These are phyloP conservation scores for Sigmodon hispidus DNA, from an alignment of 2,113 vertebrate species.

Conservation along the genomic window DNA sequence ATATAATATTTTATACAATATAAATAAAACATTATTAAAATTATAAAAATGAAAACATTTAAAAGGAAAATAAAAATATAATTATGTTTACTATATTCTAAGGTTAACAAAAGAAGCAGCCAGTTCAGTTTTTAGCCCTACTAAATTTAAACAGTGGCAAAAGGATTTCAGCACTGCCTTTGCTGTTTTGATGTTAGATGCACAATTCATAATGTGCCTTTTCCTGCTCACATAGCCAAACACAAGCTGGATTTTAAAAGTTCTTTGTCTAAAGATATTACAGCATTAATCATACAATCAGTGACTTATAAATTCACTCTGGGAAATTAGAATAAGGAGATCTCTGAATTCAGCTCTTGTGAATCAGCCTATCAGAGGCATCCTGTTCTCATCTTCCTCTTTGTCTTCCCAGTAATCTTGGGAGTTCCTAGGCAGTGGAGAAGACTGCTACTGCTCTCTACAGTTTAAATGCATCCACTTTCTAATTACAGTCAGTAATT, in stretches of 20 bases:
- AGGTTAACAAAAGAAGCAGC: slow-evolving; percentile 79
- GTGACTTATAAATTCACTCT: slow-evolving; percentile 84
- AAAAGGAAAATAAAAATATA: slow-evolving; percentile 84
- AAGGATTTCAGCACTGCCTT: slow-evolving; percentile 78
- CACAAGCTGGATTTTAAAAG: slow-evolving; percentile 83
- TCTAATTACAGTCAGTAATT: slow-evolving; percentile 91
- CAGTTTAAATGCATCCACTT: slow-evolving; percentile 95
- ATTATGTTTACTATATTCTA: slow-evolving; percentile 85
- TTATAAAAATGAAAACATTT: slow-evolving; percentile 82
- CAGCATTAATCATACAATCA: slow-evolving; percentile 85
- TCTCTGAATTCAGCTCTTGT: slow-evolving; percentile 80
- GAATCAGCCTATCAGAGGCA: slow-evolving; percentile 82
- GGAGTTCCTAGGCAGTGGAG: slow-evolving; percentile 88
- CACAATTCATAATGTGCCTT: slow-evolving; percentile 82
- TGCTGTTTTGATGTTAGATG: slow-evolving; percentile 81
- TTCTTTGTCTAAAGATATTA: slow-evolving; percentile 84
- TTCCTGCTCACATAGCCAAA: slow-evolving; percentile 83
- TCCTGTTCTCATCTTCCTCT: slow-evolving; percentile 83
- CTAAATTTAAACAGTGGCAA: slow-evolving; percentile 83
- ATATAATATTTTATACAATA: slow-evolving; percentile 78
- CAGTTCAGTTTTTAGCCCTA: slow-evolving; percentile 81
- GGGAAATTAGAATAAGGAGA: slow-evolving; percentile 81
- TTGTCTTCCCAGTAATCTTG: slow-evolving; percentile 86
- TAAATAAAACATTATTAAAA: slow-evolving; percentile 86
- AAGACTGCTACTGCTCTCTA: slow-evolving; percentile 99